These are phyloP conservation scores for Paedocypris micromegethes DNA, from an alignment of 2,797 vertebrate genomes.

Conservation along the genomic window DNA sequence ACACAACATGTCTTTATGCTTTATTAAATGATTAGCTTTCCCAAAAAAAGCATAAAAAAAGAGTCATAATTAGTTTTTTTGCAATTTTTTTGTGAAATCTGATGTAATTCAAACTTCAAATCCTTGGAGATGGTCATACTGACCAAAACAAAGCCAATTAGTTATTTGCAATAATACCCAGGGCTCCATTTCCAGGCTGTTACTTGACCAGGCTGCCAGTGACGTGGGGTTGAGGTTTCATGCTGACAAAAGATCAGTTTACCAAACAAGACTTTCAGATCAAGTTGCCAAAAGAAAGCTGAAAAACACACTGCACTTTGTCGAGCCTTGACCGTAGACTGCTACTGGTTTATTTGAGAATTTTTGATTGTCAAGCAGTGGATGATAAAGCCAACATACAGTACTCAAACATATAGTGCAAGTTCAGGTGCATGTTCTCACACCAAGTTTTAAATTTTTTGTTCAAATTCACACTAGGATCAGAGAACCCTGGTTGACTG, in stretches of 20 bases:
- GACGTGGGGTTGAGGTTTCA: conserved; percentile 30
- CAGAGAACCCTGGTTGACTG: conserved; percentile 42
- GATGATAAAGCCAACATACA: neutral
- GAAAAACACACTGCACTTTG: neutral
- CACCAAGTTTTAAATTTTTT: conserved; percentile 18
- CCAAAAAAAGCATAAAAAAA: too few relatives aligned
- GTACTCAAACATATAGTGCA: neutral
- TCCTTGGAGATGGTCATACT: neutral
- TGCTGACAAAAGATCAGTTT: conserved; percentile 22
- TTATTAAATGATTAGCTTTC: too few relatives aligned
- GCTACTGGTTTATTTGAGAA: conserved; percentile 11
- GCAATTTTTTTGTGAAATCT: neutral
- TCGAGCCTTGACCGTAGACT: conserved; percentile 10
- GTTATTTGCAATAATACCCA: conserved; percentile 28
- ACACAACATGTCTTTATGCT: too few relatives aligned
- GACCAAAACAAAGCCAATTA: conserved; percentile 9
- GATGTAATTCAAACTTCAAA: neutral
- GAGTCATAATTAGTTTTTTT: too few relatives aligned
- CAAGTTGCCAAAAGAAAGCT: conserved; percentile 10
- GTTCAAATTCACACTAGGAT: conserved; percentile 12
- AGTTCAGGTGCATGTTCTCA: conserved; percentile 14
- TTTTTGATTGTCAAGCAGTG: conserved; percentile 23
- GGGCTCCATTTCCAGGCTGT: conserved; percentile 29
- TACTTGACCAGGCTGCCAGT: conserved; percentile 8
- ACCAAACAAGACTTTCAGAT: conserved; percentile 25